A percentile compares a stretch with the other conserved stretches of the same genome.
Evolutionary conservation across 2,888 invertebrate species (phyloP).

Genomic region (Heterodera filipjevi): DNA sequence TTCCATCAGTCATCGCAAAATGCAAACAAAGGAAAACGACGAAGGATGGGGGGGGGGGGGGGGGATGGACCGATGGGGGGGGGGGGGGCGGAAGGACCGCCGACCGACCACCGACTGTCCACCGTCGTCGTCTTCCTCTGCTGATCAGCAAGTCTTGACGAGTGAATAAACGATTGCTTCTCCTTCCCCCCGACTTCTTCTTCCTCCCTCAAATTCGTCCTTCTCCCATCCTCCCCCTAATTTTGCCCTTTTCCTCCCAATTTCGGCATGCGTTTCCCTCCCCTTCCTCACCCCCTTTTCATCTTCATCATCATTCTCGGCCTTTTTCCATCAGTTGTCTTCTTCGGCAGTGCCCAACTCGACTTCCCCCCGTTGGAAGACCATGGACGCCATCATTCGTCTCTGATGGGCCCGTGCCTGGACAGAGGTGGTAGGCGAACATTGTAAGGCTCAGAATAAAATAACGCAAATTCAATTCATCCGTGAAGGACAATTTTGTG

Average conservation of each 20-base stretch:
- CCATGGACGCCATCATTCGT: slow-evolving; percentile 22
- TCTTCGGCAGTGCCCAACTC: slow-evolving; percentile 19
- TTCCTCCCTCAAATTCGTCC: not conserved
- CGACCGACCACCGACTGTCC: not conserved
- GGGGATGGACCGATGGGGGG: not conserved
- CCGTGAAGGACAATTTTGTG: slow-evolving; percentile 34
- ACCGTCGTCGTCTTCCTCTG: not conserved
- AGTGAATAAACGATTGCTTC: not conserved
- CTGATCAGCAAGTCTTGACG: slow-evolving; percentile 1
- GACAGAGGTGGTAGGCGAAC: slow-evolving; percentile 33
- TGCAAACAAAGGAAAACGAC: not conserved
- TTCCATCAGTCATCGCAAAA: not conserved
- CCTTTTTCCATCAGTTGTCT: not conserved
- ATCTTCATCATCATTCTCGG: not conserved
- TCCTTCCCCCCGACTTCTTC: not conserved
- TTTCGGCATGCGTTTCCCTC: slow-evolving; percentile 12
- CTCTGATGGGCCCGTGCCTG: slow-evolving; percentile 35
- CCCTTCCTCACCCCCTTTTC: not conserved
- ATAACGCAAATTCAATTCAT: not conserved
- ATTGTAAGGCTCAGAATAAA: not conserved
- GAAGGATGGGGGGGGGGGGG: not conserved
- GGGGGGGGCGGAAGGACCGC: not conserved
- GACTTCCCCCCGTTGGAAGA: slow-evolving; percentile 18
- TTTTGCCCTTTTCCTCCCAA: not conserved
- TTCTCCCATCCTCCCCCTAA: not conserved